These are phyloP conservation scores for Craterocephalus amniculus DNA, from an alignment of 2,797 vertebrate genomes.

Conservation along the genomic window DNA sequence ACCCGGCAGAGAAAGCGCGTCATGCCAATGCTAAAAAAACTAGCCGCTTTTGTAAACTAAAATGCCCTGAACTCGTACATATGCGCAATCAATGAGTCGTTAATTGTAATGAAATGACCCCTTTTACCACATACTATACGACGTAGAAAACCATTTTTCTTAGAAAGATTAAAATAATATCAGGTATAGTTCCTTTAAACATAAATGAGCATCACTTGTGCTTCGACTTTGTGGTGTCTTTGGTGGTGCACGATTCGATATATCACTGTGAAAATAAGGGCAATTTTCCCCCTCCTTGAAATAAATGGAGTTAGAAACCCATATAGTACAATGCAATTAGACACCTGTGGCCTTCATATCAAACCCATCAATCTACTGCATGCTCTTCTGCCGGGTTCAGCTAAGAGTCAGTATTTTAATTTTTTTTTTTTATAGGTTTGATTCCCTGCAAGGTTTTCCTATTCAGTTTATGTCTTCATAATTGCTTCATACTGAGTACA, in stretches of 20 bases:
- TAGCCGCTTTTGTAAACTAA: too few species aligned
- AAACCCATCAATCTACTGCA: conserved; percentile 2
- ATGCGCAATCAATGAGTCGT: too few species aligned
- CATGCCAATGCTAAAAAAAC: too few species aligned
- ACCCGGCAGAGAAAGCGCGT: too few species aligned
- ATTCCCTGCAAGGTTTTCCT: not conserved
- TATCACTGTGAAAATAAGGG: conserved; percentile 3
- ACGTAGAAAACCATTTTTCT: too few species aligned
- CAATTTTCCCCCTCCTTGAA: not conserved
- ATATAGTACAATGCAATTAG: conserved; percentile 14
- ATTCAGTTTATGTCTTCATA: conserved; percentile 1
- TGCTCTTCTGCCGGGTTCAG: not conserved
- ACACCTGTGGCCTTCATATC: conserved; percentile 1
- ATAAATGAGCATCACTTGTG: conserved; percentile 10
- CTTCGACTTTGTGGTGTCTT: not conserved
- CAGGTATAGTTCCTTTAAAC: too few species aligned
- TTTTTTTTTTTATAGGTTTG: not conserved
- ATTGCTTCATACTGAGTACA: conserved; percentile 16
- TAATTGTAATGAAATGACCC: too few species aligned
- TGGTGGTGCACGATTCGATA: not conserved
- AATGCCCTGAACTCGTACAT: too few species aligned
- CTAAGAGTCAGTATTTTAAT: not conserved
- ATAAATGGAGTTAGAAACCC: conserved; percentile 21
- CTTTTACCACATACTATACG: too few species aligned
- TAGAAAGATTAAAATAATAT: too few species aligned